Conservation (phyloP, 1,140 invertebrate genomes). For the Ephestia elutella region DNA sequence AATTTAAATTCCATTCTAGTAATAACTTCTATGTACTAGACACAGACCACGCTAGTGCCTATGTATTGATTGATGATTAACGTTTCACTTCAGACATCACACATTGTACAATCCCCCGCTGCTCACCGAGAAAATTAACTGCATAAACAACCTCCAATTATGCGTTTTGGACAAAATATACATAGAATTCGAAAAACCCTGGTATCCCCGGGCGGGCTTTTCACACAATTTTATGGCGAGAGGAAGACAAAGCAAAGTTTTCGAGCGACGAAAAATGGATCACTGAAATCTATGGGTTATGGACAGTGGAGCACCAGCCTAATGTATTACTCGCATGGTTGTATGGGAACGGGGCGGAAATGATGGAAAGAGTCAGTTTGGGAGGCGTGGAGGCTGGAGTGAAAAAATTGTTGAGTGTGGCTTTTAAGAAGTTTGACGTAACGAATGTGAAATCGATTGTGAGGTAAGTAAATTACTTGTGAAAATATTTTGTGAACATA, state of each 20-base stretch:
- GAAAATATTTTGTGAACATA: too few relatives aligned
- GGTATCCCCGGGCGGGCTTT: slow-evolving; percentile 76
- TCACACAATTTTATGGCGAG: slow-evolving; percentile 76
- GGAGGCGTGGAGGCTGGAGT: slow-evolving; percentile 66
- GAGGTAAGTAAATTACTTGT: slow-evolving; percentile 28
- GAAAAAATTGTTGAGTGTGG: slow-evolving; percentile 54
- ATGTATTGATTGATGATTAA: too few relatives aligned
- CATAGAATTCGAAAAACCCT: slow-evolving; percentile 78
- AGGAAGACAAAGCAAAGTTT: slow-evolving; percentile 70
- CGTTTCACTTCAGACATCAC: slow-evolving; percentile 54
- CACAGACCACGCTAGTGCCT: too few relatives aligned
- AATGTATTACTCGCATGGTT: slow-evolving; percentile 81
- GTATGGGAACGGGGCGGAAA: slow-evolving; percentile 73
- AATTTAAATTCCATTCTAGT: too few relatives aligned
- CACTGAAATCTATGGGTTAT: slow-evolving; percentile 81
- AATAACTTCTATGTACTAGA: too few relatives aligned
- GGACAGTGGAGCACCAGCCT: slow-evolving; percentile 78
- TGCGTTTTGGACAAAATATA: slow-evolving; percentile 87
- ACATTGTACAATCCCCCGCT: slow-evolving; percentile 78
- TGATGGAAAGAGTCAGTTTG: slow-evolving; percentile 75
- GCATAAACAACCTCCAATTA: slow-evolving; percentile 80
- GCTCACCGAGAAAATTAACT: slow-evolving; percentile 75
- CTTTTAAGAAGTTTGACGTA: slow-evolving; percentile 49
- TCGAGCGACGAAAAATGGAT: slow-evolving; percentile 63
- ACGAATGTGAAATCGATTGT: slow-evolving; percentile 42